These are phyloP conservation scores for Acanthosepion pharaonis DNA, from an alignment of 2,888 invertebrate species.

Conservation along the genomic window DNA sequence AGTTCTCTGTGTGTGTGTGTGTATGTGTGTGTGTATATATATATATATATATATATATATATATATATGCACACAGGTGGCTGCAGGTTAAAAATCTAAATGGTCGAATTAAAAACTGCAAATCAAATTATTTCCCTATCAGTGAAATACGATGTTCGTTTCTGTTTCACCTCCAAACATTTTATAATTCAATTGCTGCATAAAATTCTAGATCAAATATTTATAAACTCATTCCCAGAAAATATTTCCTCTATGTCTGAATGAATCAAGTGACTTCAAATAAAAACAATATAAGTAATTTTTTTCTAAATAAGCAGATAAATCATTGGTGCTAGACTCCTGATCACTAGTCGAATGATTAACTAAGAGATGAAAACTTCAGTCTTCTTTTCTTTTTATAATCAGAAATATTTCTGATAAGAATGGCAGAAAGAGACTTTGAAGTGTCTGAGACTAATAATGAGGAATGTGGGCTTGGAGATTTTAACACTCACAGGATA, in stretches of 20 bases:
- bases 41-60: background rate
- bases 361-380: too few relatives aligned
- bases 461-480: too few relatives aligned
- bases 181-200: background rate
- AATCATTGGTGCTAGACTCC: too few relatives aligned
- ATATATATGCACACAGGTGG: background rate
- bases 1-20: background rate
- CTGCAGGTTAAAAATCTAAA: background rate
- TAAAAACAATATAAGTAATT: background rate
- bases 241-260: background rate
- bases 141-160: background rate
- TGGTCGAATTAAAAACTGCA: background rate
- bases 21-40: background rate
- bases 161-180: background rate
- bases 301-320: too few relatives aligned
- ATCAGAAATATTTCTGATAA: too few relatives aligned
- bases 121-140: background rate
- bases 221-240: slow-evolving; percentile 1
- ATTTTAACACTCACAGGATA: too few relatives aligned
- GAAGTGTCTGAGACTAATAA: too few relatives aligned
- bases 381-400: too few relatives aligned
- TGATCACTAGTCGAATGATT: too few relatives aligned
- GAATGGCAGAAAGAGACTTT: too few relatives aligned
- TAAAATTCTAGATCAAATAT: background rate
- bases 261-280: background rate